Conservation (phyloP, 1,140 invertebrate genomes). For the Drosophila nebulosa region DNA sequence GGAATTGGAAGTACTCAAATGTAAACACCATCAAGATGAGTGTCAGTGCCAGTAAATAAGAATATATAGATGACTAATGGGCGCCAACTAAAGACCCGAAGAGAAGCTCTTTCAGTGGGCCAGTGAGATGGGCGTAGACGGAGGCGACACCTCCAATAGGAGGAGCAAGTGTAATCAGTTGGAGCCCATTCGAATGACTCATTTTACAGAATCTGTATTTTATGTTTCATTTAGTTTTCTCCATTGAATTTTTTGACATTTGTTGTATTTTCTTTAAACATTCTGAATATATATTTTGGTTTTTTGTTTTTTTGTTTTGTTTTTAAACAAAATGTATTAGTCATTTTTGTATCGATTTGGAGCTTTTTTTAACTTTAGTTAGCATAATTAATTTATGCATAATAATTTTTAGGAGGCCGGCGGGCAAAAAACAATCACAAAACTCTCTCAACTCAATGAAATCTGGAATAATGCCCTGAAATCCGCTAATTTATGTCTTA, state of each 20-base stretch:
- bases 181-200: no score
- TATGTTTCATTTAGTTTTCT: no score
- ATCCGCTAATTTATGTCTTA: slow-evolving; percentile 21
- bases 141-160: no score
- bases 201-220: no score
- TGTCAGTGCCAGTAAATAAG: background rate
- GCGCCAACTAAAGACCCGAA: background rate
- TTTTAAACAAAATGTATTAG: background rate
- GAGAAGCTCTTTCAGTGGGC: background rate
- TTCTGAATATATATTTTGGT: no score
- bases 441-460: slow-evolving; percentile 3
- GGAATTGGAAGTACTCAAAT: background rate
- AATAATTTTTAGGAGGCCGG: background rate
- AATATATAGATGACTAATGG: background rate
- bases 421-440: background rate
- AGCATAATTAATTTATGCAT: slow-evolving; percentile 51
- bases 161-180: no score
- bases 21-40: background rate
- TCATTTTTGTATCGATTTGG: background rate
- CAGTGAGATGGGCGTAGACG: no score
- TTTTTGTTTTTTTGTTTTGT: no score
- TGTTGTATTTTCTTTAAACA: background rate
- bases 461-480: slow-evolving; percentile 43
- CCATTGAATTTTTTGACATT: background rate
- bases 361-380: slow-evolving; percentile 29